phyloP scores from a whole-genome alignment of 2,797 vertebrate species.

The Rhinoraja longicauda region DNA sequence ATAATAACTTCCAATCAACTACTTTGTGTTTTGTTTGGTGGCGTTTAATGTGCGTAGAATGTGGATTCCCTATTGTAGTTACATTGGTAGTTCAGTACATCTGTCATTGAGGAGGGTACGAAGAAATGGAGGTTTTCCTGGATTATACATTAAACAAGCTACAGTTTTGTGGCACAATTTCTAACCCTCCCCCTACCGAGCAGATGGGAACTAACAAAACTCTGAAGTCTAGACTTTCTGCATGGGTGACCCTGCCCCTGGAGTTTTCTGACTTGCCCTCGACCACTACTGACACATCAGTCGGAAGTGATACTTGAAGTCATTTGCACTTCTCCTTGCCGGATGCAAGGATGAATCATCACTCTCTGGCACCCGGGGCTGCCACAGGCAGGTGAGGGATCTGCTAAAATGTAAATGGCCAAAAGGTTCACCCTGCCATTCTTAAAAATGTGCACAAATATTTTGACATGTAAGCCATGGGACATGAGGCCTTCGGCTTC shows the following conservation, averaged over 20 bases:
- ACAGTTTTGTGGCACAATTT: neutral
- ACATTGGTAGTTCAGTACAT: neutral
- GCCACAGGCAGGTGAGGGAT: neutral
- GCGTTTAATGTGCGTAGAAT: neutral
- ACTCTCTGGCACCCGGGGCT: neutral
- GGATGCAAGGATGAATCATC: neutral
- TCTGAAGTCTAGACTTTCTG: neutral
- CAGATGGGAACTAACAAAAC: neutral
- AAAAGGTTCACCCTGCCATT: neutral
- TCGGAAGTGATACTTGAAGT: neutral
- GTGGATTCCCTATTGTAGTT: neutral
- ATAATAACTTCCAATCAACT: constrained; percentile 13
- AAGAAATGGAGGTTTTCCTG: neutral
- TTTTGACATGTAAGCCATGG: neutral
- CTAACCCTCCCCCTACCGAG: neutral
- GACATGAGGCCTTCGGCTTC: neutral
- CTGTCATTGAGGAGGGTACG: neutral
- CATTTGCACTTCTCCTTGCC: neutral
- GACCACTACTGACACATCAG: neutral
- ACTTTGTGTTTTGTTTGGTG: neutral
- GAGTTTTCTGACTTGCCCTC: neutral
- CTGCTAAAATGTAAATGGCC: neutral
- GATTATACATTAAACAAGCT: neutral
- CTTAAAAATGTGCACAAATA: constrained; percentile 20
- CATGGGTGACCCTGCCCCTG: neutral